Percentiles rank a stretch among this genome's conserved stretches.
Evolutionary conservation across 2,113 vertebrate species (phyloP).

Genomic region (Bubalus kerabau): DNA sequence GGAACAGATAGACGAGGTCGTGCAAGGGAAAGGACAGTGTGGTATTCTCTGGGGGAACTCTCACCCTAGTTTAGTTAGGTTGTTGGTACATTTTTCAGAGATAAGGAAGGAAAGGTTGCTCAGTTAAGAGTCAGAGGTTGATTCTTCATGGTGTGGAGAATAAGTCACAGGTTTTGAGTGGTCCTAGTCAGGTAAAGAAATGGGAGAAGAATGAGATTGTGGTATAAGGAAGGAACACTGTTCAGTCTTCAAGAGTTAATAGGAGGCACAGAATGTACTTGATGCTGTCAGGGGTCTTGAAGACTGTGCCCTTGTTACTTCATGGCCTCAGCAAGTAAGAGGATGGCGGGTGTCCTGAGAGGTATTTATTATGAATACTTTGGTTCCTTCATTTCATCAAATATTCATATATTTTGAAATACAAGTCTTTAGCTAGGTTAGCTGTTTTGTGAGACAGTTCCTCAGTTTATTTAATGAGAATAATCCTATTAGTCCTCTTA

Average conservation of each 20-base stretch:
- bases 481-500: background rate
- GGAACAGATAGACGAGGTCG: background rate
- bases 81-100: background rate
- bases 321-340: background rate
- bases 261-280: background rate
- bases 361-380: background rate
- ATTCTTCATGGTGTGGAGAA: background rate
- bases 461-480: background rate
- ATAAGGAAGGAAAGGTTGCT: background rate
- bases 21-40: background rate
- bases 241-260: background rate
- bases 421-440: background rate
- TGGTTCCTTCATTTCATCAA: background rate
- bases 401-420: background rate
- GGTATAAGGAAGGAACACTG: background rate
- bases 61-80: background rate
- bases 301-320: background rate
- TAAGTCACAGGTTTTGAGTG: background rate
- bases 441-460: background rate
- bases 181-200: background rate
- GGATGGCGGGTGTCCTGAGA: background rate
- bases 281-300: background rate
- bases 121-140: background rate
- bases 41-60: background rate
- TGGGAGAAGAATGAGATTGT: background rate